Conservation (phyloP, 2,113 vertebrate genomes). For the Burhinus bistriatus region DNA sequence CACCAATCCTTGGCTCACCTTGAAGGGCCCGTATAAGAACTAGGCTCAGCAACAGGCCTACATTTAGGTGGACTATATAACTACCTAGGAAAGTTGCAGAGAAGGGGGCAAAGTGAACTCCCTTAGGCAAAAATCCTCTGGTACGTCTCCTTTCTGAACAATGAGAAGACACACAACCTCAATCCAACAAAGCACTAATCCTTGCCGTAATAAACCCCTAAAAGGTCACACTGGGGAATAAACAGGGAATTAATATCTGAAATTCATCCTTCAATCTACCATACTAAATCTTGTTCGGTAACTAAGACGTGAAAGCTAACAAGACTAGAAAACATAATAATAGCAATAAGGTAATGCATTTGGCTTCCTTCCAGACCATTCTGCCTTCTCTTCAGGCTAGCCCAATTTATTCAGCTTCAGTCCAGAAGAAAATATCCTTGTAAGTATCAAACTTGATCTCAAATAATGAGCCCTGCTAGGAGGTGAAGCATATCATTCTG, state of each 20-base stretch:
- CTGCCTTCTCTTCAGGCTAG: neutral
- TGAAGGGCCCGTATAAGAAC: neutral
- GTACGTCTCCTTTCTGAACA: neutral
- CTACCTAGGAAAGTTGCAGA: neutral
- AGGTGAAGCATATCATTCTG: conserved; percentile 15
- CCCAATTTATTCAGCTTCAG: neutral
- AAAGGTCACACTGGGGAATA: neutral
- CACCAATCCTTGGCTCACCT: neutral
- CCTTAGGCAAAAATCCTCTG: neutral
- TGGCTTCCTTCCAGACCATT: conserved; percentile 13
- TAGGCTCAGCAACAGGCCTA: neutral
- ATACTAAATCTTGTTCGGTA: neutral
- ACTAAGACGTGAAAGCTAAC: neutral
- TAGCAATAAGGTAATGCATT: neutral
- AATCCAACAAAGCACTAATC: neutral
- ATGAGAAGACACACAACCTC: neutral
- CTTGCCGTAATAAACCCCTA: neutral
- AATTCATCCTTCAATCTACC: neutral
- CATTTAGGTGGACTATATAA: neutral
- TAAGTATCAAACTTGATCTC: neutral
- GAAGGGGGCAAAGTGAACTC: neutral
- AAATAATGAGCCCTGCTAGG: conserved; percentile 9
- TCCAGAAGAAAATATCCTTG: neutral
- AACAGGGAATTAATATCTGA: neutral
- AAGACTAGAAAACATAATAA: neutral